Conservation (phyloP, 2,113 vertebrate genomes). For the Machaerirhynchus nigripectus region DNA sequence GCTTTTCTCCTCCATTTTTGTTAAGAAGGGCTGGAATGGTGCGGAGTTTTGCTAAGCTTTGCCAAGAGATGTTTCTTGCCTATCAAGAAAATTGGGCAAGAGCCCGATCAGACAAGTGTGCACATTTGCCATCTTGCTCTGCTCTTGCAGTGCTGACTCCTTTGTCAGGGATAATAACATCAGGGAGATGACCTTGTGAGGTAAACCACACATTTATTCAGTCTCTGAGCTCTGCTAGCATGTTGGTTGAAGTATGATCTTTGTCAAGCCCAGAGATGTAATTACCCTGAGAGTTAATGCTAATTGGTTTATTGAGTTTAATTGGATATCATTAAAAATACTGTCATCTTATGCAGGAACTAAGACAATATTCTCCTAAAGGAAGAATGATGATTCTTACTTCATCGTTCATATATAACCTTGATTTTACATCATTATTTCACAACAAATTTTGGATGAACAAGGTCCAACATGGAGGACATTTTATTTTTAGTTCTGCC, state of each 20-base stretch:
- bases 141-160: neutral
- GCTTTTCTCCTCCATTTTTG: constrained; percentile 24
- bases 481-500: neutral
- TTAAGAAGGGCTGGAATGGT: neutral
- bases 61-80: neutral
- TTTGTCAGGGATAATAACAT: constrained; percentile 25
- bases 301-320: constrained; percentile 61
- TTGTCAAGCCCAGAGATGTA: constrained; percentile 34
- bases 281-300: constrained; percentile 45
- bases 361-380: neutral
- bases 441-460: neutral
- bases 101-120: neutral
- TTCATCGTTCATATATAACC: neutral
- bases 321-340: constrained; percentile 47
- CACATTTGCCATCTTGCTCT: constrained; percentile 20
- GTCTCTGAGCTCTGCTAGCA: neutral
- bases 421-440: neutral
- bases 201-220: constrained; percentile 38
- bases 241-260: constrained; percentile 40
- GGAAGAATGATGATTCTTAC: neutral
- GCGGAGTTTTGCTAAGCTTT: neutral
- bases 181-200: constrained; percentile 15
- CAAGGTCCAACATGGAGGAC: neutral
- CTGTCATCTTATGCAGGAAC: neutral
- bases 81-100: neutral